Evolutionary conservation across 2,888 invertebrate genomes (phyloP).

Genomic region (Drosophila acutilabella): DNA sequence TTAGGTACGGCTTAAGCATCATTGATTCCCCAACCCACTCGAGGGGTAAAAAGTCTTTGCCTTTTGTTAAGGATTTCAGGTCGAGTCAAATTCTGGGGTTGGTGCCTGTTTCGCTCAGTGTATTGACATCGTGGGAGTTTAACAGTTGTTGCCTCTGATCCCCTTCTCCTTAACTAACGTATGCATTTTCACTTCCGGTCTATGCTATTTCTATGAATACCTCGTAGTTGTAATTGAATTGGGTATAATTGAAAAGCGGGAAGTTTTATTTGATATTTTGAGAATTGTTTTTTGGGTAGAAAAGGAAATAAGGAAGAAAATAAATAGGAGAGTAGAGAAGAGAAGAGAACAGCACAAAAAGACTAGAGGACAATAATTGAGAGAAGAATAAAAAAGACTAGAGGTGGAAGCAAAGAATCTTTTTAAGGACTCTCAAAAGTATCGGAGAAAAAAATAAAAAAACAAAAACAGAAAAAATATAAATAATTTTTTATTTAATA

Average conservation of each 20-base stretch:
- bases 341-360: too few species aligned
- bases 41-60: conserved; percentile 20
- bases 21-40: conserved; percentile 33
- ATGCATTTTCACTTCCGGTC: conserved; percentile 43
- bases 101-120: conserved; percentile 51
- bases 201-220: conserved; percentile 21
- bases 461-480: too few species aligned
- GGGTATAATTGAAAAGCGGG: neutral
- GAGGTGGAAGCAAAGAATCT: too few species aligned
- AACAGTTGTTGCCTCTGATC: conserved; percentile 65
- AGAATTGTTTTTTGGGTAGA: too few species aligned
- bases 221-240: neutral
- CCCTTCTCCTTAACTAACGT: neutral
- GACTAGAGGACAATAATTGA: too few species aligned
- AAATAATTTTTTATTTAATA: too few species aligned
- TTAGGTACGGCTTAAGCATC: conserved; percentile 57
- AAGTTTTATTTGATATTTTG: too few species aligned
- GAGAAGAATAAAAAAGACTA: too few species aligned
- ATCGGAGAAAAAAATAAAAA: too few species aligned
- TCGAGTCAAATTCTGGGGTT: conserved; percentile 13
- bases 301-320: too few species aligned
- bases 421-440: too few species aligned
- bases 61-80: neutral
- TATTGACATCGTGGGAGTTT: conserved; percentile 77
- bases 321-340: too few species aligned